Conservation (phyloP, 1,140 invertebrate genomes). For the Habropoda laboriosa region DNA sequence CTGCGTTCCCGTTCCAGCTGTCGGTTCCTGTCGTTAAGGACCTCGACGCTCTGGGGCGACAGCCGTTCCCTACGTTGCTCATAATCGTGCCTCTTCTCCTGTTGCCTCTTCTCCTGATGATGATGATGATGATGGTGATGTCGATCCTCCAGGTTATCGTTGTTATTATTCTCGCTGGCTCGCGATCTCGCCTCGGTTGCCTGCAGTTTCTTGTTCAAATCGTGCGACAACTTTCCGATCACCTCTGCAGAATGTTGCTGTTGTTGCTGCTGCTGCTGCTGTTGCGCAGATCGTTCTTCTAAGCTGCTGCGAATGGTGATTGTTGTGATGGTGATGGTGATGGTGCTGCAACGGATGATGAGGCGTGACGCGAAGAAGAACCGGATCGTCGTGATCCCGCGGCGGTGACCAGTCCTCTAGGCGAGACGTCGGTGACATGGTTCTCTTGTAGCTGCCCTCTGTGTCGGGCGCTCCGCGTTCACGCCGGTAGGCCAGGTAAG, state of each 20-base stretch:
- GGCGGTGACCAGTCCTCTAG: constrained; percentile 76
- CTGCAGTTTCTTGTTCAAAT: constrained; percentile 79
- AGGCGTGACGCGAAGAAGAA: constrained; percentile 75
- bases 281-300: constrained; percentile 58
- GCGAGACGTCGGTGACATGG: constrained; percentile 87
- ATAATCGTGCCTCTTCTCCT: constrained; percentile 67
- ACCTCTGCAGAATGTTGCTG: constrained; percentile 66
- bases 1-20: constrained; percentile 75
- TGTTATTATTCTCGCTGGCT: constrained; percentile 68
- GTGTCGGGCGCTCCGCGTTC: constrained; percentile 87
- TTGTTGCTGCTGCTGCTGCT: constrained; percentile 39
- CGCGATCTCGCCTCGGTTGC: constrained; percentile 65
- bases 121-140: constrained; percentile 59
- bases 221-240: constrained; percentile 68
- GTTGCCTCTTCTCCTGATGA: constrained; percentile 59
- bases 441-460: constrained; percentile 89
- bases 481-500: constrained; percentile 87
- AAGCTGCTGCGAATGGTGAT: constrained; percentile 63
- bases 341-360: constrained; percentile 68
- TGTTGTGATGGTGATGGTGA: constrained; percentile 62
- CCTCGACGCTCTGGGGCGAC: constrained; percentile 77
- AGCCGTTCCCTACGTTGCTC: constrained; percentile 70
- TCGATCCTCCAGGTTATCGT: constrained; percentile 73
- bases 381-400: constrained; percentile 72
- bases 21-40: constrained; percentile 77